Evolutionary conservation across 1,140 invertebrate genomes (phyloP).

Genomic region (Zaprionus camerounensis): DNA sequence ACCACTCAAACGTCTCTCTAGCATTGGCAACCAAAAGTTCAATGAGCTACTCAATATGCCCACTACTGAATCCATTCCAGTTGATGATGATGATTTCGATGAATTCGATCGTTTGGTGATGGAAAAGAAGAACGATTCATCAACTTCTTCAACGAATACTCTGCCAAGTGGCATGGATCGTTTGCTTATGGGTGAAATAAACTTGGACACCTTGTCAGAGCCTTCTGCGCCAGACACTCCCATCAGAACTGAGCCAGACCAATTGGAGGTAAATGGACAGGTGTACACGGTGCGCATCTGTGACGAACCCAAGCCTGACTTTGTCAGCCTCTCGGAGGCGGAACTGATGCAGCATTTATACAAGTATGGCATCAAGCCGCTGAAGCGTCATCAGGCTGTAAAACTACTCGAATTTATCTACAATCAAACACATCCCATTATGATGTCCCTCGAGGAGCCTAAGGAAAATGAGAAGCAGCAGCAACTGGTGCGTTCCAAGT

Average conservation of each 20-base stretch:
- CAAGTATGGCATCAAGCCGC: slow-evolving; percentile 77
- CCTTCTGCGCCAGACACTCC: background rate
- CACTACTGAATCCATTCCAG: slow-evolving; percentile 16
- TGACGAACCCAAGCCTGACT: slow-evolving; percentile 65
- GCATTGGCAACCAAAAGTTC: slow-evolving; percentile 57
- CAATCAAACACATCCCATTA: slow-evolving; percentile 79
- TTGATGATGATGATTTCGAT: slow-evolving; percentile 50
- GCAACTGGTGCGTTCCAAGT: slow-evolving; percentile 50
- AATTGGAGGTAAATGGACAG: slow-evolving; percentile 63
- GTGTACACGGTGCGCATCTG: slow-evolving; percentile 57
- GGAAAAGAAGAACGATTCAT: slow-evolving; percentile 16
- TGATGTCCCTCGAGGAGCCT: slow-evolving; percentile 29
- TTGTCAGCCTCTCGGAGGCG: slow-evolving; percentile 40
- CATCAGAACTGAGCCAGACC: slow-evolving; percentile 4
- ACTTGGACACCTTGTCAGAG: slow-evolving; percentile 32
- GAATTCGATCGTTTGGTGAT: slow-evolving; percentile 67
- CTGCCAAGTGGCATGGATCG: slow-evolving; percentile 66
- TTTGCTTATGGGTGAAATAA: slow-evolving; percentile 64
- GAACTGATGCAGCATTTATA: slow-evolving; percentile 71
- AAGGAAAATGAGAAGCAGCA: background rate
- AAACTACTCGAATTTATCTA: slow-evolving; percentile 80
- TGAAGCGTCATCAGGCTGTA: slow-evolving; percentile 78
- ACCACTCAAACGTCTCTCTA: slow-evolving; percentile 46
- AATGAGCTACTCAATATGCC: slow-evolving; percentile 43
- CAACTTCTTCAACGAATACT: background rate